Evolutionary conservation across 2,113 vertebrate species (phyloP).

Genomic region (Delphinapterus leucas): DNA sequence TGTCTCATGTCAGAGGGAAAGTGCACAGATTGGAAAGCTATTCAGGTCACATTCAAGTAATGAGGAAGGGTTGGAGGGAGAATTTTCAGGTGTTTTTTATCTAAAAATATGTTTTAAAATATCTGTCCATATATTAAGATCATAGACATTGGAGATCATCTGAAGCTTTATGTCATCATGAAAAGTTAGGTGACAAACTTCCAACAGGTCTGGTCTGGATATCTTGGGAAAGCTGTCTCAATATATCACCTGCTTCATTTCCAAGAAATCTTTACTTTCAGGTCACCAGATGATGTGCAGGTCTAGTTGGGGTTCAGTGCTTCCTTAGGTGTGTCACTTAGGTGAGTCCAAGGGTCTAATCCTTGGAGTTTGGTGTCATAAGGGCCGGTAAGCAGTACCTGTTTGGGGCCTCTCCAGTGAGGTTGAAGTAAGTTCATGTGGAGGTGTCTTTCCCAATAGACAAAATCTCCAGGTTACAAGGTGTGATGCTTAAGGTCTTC

Average conservation of each 20-base stretch:
- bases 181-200: background rate
- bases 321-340: background rate
- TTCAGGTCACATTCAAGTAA: background rate
- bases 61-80: background rate
- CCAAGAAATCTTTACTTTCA: background rate
- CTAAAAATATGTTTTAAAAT: background rate
- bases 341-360: background rate
- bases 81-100: background rate
- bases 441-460: background rate
- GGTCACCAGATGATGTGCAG: background rate
- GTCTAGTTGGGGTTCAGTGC: background rate
- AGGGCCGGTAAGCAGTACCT: background rate
- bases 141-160: background rate
- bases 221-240: background rate
- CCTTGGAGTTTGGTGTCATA: background rate
- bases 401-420: background rate
- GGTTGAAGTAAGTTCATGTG: background rate
- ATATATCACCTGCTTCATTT: background rate
- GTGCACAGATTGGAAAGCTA: background rate
- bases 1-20: background rate
- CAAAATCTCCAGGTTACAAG: background rate
- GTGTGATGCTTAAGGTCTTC: background rate
- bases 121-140: background rate
- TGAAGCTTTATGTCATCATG: background rate
- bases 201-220: background rate